Evolutionary conservation across 2,797 vertebrate species (phyloP), one percentile per base, ranked within the genome.

Genomic region (Malurus splendens): DNA sequence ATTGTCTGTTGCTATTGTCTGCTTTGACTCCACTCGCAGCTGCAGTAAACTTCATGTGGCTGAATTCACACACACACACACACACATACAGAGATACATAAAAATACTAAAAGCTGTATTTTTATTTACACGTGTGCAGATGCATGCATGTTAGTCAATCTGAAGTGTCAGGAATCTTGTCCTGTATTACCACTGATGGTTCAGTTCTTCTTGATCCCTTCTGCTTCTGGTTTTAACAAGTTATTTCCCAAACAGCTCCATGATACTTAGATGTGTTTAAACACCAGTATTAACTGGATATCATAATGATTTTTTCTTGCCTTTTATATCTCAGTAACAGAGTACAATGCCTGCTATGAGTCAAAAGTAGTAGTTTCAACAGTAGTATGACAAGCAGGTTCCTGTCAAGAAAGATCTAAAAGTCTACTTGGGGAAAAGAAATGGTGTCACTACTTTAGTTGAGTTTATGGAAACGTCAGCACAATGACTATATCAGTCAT

Each of bases 11-110:
- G 2, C 41, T 1, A 3, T 57, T 13, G n/a, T 55, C 36, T 85
- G 18, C 38, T 61, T 79, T 9, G 6, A 36, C 27, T 52, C 36
- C 13, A 7, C 25, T 33, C 10, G 5, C 14, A 75, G 30, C 6
- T 13, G 7, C 14, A 45, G 33, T 60, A n/a, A 81, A 60, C 4
- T 28, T 86, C 12, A 45, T 4, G 2, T 30, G 18, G 11, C 41
- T 60, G 36, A 79, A 28, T 16, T 22, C 9, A 4, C 12, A 11
- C 18, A 17, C 4, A 4, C 23, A 18, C 17, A 4, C 25, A 14
- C 0, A 39, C 9, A 54, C 7, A 27, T 5, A 30, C 3, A 14
- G 0, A 42, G 1, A 23, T 8, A 47, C 12, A 5, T 2, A 45
- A 4, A 7, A 32, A 6, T 19, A 25, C 25, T 11, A n/a, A 56